A percentile compares a stretch with the other conserved stretches of the same genome.
These are phyloP conservation scores for Drosophila kanapiae DNA, from an alignment of 1,140 invertebrate genomes.

Conservation along the genomic window DNA sequence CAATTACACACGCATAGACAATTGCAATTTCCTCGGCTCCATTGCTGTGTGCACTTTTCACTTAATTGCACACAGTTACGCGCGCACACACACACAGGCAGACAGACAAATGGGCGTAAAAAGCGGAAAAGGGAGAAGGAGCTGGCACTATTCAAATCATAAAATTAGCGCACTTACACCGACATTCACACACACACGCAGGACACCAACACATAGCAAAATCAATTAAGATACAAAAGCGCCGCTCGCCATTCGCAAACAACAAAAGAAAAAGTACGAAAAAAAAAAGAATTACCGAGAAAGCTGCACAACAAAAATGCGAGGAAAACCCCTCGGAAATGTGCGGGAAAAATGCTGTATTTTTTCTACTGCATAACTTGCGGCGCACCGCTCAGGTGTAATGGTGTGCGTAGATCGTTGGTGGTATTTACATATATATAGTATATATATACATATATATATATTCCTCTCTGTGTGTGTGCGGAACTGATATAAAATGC, in stretches of 20 bases:
- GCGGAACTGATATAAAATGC: conserved; percentile 70
- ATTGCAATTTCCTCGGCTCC: conserved; percentile 66
- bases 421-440: conserved; percentile 2
- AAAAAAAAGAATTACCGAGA: conserved; percentile 22
- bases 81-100: conserved; percentile 13
- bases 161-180: conserved; percentile 72
- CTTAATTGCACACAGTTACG: conserved; percentile 71
- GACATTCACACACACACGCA: conserved; percentile 11
- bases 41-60: conserved; percentile 74
- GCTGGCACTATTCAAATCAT: conserved; percentile 67
- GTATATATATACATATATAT: not conserved
- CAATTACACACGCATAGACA: conserved; percentile 27
- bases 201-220: conserved; percentile 35
- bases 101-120: conserved; percentile 6
- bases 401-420: conserved; percentile 22
- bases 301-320: not conserved
- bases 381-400: conserved; percentile 65
- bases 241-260: conserved; percentile 42
- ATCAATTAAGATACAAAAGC: conserved; percentile 80
- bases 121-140: conserved; percentile 6
- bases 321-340: conserved; percentile 28
- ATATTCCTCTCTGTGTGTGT: conserved; percentile 10
- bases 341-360: conserved; percentile 14
- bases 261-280: conserved; percentile 44
- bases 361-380: conserved; percentile 77